phyloP scores from a whole-genome alignment of 2,113 vertebrate genomes.

The Nannobrachium achirus region DNA sequence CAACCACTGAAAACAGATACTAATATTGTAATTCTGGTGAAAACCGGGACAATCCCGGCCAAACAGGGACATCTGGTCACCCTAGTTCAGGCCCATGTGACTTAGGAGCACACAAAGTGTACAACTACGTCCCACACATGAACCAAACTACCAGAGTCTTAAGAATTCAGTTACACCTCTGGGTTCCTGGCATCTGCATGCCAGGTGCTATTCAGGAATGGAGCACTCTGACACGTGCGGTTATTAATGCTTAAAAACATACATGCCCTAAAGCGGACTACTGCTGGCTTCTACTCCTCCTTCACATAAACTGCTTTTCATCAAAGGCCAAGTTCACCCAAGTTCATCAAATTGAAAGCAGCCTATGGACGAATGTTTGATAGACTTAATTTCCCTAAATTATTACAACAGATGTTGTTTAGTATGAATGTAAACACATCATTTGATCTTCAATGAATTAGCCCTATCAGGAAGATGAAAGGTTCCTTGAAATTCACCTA shows the following conservation, averaged over 20 bases:
- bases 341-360: background rate
- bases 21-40: no score
- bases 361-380: background rate
- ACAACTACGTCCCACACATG: background rate
- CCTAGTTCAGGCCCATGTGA: background rate
- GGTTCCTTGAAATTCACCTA: no score
- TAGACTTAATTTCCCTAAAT: no score
- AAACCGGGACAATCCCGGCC: no score
- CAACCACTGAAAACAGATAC: no score
- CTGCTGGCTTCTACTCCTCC: background rate
- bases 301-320: background rate
- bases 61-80: no score
- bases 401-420: no score
- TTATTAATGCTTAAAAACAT: slow-evolving; percentile 12
- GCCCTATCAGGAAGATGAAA: no score
- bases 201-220: slow-evolving; percentile 49
- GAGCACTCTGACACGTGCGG: slow-evolving; percentile 12
- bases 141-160: slow-evolving; percentile 18
- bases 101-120: background rate
- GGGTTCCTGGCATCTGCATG: slow-evolving; percentile 17
- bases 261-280: background rate
- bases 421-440: no score
- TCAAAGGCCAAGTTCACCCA: background rate
- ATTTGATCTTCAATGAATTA: no score
- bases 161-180: background rate